These are phyloP conservation scores for Amphimallon solstitiale DNA, from an alignment of 2,888 invertebrate species.

Conservation along the genomic window DNA sequence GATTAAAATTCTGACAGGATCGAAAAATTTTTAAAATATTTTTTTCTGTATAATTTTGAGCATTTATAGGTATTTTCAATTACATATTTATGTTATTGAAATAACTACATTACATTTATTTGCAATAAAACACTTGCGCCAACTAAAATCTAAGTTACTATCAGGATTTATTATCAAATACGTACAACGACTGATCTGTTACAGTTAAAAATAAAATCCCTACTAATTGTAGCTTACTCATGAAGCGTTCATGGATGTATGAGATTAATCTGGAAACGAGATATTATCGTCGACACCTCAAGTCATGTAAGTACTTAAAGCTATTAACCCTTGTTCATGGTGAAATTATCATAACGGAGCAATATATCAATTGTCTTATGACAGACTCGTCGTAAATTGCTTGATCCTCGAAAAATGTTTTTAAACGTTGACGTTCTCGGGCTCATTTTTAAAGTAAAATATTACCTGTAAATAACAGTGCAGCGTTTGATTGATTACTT, in stretches of 20 bases:
- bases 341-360: conserved; percentile 29
- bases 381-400: neutral
- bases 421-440: neutral
- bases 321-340: conserved; percentile 23
- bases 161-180: too few relatives aligned
- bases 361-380: conserved; percentile 25
- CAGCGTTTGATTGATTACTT: conserved; percentile 23
- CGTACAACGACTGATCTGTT: too few relatives aligned
- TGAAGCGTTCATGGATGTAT: conserved; percentile 1
- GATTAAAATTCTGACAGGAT: too few relatives aligned
- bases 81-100: too few relatives aligned
- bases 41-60: too few relatives aligned
- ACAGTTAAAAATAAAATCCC: neutral
- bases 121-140: too few relatives aligned
- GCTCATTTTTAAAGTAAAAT: conserved; percentile 22
- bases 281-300: conserved; percentile 25
- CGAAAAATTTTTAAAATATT: too few relatives aligned
- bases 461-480: conserved; percentile 18
- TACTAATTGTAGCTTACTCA: conserved; percentile 21
- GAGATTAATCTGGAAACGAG: conserved; percentile 8
- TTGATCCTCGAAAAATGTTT: neutral
- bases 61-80: too few relatives aligned
- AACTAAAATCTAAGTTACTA: too few relatives aligned
- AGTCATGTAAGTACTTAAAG: conserved; percentile 25
- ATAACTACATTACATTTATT: too few relatives aligned